phyloP scores from a whole-genome alignment of 2,797 vertebrate species.

The Morelia viridis region DNA sequence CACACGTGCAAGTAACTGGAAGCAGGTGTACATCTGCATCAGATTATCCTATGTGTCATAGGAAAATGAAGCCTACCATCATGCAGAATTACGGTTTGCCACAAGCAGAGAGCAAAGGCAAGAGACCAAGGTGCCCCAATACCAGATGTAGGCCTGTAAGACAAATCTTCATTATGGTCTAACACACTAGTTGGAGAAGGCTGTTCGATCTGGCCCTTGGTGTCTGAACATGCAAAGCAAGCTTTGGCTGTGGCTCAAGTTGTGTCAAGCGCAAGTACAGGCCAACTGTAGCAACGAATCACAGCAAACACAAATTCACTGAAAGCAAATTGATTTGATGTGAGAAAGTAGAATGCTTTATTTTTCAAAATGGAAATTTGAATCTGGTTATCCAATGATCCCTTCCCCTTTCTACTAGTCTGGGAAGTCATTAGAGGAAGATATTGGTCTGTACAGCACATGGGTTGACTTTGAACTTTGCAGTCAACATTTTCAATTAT shows the following conservation, averaged over 20 bases:
- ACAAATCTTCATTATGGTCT: background rate
- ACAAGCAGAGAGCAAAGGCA: constrained; percentile 17
- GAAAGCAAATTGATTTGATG: background rate
- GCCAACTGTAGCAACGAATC: background rate
- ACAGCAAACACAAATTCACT: background rate
- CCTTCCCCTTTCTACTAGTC: background rate
- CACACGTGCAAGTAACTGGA: constrained; percentile 5
- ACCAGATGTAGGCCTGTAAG: background rate
- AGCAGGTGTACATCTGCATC: constrained; percentile 15
- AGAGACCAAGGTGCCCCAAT: background rate
- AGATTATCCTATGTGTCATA: background rate
- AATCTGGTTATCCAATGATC: constrained; percentile 1
- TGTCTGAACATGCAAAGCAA: background rate
- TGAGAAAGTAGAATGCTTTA: background rate
- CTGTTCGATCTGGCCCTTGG: background rate
- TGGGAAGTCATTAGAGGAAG: constrained; percentile 36
- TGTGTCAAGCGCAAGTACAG: background rate
- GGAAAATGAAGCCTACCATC: background rate
- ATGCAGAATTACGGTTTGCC: constrained; percentile 9
- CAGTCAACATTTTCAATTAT: constrained; percentile 21
- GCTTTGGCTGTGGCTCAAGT: background rate
- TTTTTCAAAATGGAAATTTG: background rate
- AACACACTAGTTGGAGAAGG: background rate
- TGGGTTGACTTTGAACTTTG: constrained; percentile 42
- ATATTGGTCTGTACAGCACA: background rate